phyloP scores from a whole-genome alignment of 2,797 vertebrate species.

The Natrix natrix region DNA sequence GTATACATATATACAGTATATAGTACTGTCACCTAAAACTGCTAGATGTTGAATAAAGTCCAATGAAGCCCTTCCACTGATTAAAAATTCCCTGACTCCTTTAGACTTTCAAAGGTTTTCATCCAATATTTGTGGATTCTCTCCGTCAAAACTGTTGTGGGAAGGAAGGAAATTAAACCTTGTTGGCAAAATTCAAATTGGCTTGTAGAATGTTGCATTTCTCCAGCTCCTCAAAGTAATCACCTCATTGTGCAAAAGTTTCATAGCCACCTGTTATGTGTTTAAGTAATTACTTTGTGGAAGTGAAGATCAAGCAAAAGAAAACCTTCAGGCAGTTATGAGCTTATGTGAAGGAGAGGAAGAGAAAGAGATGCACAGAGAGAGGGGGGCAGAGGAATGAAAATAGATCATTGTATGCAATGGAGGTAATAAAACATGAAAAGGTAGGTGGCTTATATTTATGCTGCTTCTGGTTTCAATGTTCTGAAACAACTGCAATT shows the following conservation, averaged over 20 bases:
- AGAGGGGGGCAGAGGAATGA: background rate
- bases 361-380: background rate
- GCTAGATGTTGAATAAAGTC: too few species aligned
- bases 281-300: background rate
- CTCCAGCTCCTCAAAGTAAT: background rate
- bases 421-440: background rate
- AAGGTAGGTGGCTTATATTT: background rate
- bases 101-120: too few species aligned
- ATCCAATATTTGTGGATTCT: too few species aligned
- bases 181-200: too few species aligned
- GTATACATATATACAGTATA: too few species aligned
- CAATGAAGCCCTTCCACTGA: too few species aligned
- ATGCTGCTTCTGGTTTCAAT: constrained; percentile 16
- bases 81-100: too few species aligned
- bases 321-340: background rate
- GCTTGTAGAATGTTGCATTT: too few species aligned
- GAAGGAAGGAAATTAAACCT: too few species aligned
- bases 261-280: background rate
- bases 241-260: background rate
- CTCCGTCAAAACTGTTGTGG: too few species aligned
- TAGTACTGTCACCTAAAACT: too few species aligned
- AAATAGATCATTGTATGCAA: constrained; percentile 8
- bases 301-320: background rate
- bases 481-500: constrained; percentile 4
- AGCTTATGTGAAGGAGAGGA: background rate